These are phyloP conservation scores for Manis pentadactyla DNA, from an alignment of 2,797 vertebrate genomes.

Conservation along the genomic window DNA sequence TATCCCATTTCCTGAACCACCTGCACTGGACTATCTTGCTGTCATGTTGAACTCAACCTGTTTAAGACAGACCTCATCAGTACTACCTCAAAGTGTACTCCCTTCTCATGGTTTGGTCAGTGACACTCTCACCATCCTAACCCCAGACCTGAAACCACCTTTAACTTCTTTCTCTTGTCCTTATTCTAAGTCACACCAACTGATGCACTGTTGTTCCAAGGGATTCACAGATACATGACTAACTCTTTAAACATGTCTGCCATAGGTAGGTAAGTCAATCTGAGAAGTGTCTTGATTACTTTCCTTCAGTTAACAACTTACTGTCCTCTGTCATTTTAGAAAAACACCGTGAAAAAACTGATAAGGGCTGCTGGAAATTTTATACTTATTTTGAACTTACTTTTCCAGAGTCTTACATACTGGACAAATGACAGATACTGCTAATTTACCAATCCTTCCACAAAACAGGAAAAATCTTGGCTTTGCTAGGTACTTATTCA, in stretches of 20 bases:
- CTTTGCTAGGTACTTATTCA: not conserved
- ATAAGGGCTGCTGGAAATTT: slow-evolving; percentile 19
- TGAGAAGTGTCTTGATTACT: not conserved
- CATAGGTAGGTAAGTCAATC: not conserved
- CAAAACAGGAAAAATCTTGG: not conserved
- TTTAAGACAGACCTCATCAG: not conserved
- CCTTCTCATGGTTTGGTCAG: not conserved
- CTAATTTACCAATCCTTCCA: not conserved
- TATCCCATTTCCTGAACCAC: not conserved
- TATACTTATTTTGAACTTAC: slow-evolving; percentile 14
- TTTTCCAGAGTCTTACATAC: not conserved
- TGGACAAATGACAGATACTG: not conserved
- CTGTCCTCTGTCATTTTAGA: slow-evolving; percentile 36
- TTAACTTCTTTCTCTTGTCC: slow-evolving; percentile 34
- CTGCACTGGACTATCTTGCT: not conserved
- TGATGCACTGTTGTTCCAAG: not conserved
- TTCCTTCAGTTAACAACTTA: slow-evolving; percentile 35
- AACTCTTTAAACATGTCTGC: not conserved
- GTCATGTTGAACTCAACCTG: not conserved
- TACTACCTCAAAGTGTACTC: not conserved
- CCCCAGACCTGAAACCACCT: not conserved
- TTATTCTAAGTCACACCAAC: not conserved
- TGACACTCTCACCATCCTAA: not conserved
- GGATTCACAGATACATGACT: not conserved
- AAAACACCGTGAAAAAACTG: not conserved